These are phyloP conservation scores for Danio tinwini DNA, from an alignment of 2,797 vertebrate species.

Conservation along the genomic window DNA sequence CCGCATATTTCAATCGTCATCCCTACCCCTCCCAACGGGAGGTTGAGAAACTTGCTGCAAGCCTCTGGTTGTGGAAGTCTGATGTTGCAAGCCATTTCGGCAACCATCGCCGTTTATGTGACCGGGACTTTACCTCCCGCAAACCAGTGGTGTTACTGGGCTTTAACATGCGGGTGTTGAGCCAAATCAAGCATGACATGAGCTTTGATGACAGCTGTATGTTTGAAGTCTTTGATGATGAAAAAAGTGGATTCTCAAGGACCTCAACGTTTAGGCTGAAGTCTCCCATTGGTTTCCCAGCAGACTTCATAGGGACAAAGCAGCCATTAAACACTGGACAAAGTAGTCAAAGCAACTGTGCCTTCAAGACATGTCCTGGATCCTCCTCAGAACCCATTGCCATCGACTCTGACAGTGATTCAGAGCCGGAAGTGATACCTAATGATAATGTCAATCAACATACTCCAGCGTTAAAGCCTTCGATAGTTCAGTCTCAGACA, in stretches of 20 bases:
- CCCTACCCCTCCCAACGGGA: conserved; percentile 90
- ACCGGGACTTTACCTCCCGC: conserved; percentile 83
- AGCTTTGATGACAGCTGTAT: conserved; percentile 84
- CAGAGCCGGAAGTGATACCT: conserved; percentile 65
- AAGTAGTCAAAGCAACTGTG: conserved; percentile 85
- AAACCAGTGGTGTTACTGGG: conserved; percentile 88
- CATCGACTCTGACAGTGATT: conserved; percentile 78
- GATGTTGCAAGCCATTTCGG: conserved; percentile 94
- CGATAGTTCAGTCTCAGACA: conserved; percentile 35
- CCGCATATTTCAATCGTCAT: conserved; percentile 91
- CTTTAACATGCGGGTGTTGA: conserved; percentile 93
- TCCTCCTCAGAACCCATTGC: conserved; percentile 76
- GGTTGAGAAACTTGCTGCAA: conserved; percentile 92
- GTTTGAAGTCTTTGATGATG: conserved; percentile 80
- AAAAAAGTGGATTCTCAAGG: conserved; percentile 72
- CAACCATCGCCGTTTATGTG: conserved; percentile 86
- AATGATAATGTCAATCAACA: conserved; percentile 56
- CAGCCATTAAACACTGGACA: conserved; percentile 65
- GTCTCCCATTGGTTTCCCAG: conserved; percentile 63
- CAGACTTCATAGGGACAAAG: conserved; percentile 23
- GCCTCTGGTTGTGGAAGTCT: conserved; percentile 96
- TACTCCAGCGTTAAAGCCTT: conserved; percentile 36
- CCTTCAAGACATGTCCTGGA: conserved; percentile 71
- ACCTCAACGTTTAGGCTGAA: conserved; percentile 80
- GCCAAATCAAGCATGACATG: conserved; percentile 89